These are phyloP conservation scores for Herpailurus yagouaroundi DNA, from an alignment of 2,113 vertebrate genomes.

Conservation along the genomic window DNA sequence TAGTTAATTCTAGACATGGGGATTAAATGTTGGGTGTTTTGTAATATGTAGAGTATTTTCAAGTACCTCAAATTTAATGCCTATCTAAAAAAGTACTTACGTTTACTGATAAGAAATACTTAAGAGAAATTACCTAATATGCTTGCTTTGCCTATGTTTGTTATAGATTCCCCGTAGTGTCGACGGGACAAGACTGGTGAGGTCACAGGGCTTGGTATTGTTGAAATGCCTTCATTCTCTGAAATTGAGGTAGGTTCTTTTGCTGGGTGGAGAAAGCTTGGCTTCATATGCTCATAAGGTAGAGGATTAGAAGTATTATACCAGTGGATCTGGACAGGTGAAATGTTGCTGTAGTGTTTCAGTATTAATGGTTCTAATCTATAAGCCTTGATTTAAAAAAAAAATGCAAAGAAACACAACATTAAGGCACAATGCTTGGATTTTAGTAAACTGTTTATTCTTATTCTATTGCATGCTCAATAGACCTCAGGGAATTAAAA, in stretches of 20 bases:
- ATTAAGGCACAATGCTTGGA: not conserved
- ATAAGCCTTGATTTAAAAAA: constrained; percentile 90
- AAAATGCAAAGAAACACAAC: constrained; percentile 25
- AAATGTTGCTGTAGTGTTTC: constrained; percentile 97
- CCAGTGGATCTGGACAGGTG: constrained; percentile 98
- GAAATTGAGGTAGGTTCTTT: constrained; percentile 93
- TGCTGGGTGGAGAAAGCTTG: constrained; percentile 92
- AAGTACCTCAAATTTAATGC: not conserved
- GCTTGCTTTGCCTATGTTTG: constrained; percentile 97
- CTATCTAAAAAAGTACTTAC: not conserved
- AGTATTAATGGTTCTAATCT: constrained; percentile 97
- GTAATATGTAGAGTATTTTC: not conserved
- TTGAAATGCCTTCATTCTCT: constrained; percentile 91
- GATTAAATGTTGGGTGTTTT: not conserved
- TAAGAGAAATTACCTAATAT: constrained; percentile 90
- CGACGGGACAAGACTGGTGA: constrained; percentile 93
- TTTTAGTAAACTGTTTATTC: constrained; percentile 52
- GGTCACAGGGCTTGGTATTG: constrained; percentile 93
- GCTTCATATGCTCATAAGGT: constrained; percentile 93
- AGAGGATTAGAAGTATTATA: constrained; percentile 94
- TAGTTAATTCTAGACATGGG: not conserved
- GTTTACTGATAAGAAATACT: not conserved
- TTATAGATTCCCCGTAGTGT: constrained; percentile 98
- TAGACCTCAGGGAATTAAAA: not conserved
- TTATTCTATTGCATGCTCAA: not conserved